Base-by-base conservation (phyloP, 2,797 vertebrate genomes). In the Semaprochilodus insignis region DNA sequence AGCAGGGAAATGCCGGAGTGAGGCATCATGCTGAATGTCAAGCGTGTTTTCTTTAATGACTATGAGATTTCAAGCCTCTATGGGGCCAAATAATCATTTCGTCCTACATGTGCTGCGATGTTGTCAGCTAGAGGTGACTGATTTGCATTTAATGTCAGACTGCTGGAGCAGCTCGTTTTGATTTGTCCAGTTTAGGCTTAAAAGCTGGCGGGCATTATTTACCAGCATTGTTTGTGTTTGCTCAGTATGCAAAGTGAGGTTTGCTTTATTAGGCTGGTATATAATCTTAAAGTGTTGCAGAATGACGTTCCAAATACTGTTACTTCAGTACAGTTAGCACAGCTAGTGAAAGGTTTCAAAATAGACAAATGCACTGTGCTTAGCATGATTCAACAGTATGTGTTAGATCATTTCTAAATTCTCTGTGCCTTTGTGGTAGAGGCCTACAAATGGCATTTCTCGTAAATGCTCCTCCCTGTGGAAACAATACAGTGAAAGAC, bases 31-130 rank as follows among this genome's bases (percentile, higher is more conserved):
- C 54, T 78, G 72, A 86, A 89, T 82, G 85, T 88, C 85, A 88
- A 81, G 78, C 60, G 55, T 87, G 85, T 86, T 85, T 85, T 77
- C 80, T 86, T 86, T 85, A 72, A 85, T 88, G 84, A 88, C 80
- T 72, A 72, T 13, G 14, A 15, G 63, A 71, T 75, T 70, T 87
- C 72, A 81, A 60, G 81, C 78, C 74, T 83, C 77, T 86, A 69
- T 31, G 6, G 1, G 79, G 84, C 85, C 78, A 85, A 86, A 87
- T 62, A 85, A 85, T 80, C 62, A 85, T 81, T 83, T 83, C 86
- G 83, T 86, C 59, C 63, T 81, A 71, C 67, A 51, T 82, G 78
- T 23, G 48, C 74, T 57, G 71, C 77, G 77, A 79, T 82, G 85
- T 82, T 65, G 78, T 78, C 81, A 74, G 62, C 60, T 86, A 77